Evolutionary conservation across 2,888 invertebrate species (phyloP).

Genomic region (Leucophenga montana): DNA sequence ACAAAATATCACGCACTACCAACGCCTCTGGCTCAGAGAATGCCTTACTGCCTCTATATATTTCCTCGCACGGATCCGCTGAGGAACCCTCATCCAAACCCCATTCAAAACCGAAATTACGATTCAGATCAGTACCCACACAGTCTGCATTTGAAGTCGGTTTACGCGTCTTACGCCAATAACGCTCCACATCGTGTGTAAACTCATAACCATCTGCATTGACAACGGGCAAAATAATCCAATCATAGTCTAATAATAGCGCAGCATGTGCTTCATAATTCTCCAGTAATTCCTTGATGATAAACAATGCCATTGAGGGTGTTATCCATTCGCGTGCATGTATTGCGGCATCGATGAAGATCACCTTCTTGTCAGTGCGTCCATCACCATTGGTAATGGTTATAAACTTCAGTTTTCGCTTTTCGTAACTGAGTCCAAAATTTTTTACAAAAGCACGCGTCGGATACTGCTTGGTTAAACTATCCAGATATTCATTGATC

Average conservation of each 20-base stretch:
- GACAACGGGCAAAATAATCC: slow-evolving; percentile 78
- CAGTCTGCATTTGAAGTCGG: slow-evolving; percentile 51
- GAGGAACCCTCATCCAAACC: slow-evolving; percentile 63
- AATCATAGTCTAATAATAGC: slow-evolving; percentile 77
- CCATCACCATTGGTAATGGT: slow-evolving; percentile 75
- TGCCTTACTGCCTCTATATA: slow-evolving; percentile 76
- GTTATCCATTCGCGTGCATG: slow-evolving; percentile 81
- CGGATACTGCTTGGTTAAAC: slow-evolving; percentile 73
- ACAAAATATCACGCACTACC: slow-evolving; percentile 76
- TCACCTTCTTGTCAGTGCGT: slow-evolving; percentile 75
- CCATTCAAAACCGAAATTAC: slow-evolving; percentile 80
- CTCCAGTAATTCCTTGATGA: slow-evolving; percentile 76
- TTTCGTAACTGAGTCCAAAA: slow-evolving; percentile 77
- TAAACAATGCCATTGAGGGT: slow-evolving; percentile 76
- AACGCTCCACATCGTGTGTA: slow-evolving; percentile 72
- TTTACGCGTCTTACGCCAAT: slow-evolving; percentile 76
- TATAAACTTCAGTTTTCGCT: slow-evolving; percentile 76
- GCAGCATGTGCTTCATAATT: slow-evolving; percentile 70
- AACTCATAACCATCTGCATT: slow-evolving; percentile 84
- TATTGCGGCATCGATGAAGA: slow-evolving; percentile 75
- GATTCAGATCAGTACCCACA: slow-evolving; percentile 77
- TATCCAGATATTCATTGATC: slow-evolving; percentile 75
- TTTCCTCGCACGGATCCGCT: slow-evolving; percentile 74
- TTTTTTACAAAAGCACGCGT: slow-evolving; percentile 75
- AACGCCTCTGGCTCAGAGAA: slow-evolving; percentile 81